These are phyloP conservation scores for Oligia strigilis DNA, from an alignment of 2,888 invertebrate species.

Conservation along the genomic window DNA sequence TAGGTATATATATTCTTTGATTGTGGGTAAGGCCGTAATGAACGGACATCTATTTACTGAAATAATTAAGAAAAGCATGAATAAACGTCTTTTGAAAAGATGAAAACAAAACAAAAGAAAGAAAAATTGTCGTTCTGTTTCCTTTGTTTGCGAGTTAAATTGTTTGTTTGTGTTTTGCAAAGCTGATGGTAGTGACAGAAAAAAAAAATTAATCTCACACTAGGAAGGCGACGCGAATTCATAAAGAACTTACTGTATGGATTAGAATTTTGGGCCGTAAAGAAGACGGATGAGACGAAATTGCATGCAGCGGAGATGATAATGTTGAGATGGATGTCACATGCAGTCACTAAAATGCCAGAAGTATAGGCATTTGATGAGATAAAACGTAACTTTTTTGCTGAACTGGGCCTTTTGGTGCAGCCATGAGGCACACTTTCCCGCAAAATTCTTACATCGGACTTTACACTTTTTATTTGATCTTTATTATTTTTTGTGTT, in stretches of 20 bases:
- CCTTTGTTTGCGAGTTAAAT: too few relatives aligned
- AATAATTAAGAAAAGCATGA: neutral
- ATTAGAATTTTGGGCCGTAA: neutral
- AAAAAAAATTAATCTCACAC: neutral
- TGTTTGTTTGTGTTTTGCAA: neutral
- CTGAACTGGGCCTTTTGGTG: too few relatives aligned
- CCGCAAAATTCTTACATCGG: too few relatives aligned
- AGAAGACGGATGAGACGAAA: neutral
- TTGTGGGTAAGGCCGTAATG: too few relatives aligned
- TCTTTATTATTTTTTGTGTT: too few relatives aligned
- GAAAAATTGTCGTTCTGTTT: too few relatives aligned
- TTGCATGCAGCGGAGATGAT: neutral
- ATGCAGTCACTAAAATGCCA: neutral
- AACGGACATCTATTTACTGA: neutral
- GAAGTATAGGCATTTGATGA: neutral
- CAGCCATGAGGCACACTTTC: too few relatives aligned
- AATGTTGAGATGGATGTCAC: neutral
- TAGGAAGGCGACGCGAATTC: neutral
- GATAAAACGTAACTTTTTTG: neutral
- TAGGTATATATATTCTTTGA: too few relatives aligned
- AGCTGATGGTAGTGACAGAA: neutral
- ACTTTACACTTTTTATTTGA: too few relatives aligned
- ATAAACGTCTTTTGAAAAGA: neutral
- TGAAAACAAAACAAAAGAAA: neutral
- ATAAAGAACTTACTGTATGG: neutral